Evolutionary conservation across 2,113 vertebrate species (phyloP), one percentile per base, ranked within the genome.

Genomic region (Alces alces): DNA sequence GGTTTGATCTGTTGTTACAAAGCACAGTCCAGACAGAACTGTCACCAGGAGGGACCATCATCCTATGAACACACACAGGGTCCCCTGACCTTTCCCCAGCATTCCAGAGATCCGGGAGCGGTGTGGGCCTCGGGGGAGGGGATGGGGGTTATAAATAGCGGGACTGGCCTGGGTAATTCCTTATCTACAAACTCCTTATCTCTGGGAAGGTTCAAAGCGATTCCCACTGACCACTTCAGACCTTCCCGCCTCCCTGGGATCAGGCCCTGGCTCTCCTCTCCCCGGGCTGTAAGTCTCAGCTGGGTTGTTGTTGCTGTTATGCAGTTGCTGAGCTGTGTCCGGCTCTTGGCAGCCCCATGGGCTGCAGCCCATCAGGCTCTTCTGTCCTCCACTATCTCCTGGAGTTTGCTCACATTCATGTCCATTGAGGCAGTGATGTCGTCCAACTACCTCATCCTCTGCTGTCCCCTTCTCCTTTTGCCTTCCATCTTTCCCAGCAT

Each of bases 31-130:
- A 97, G 92, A 91, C 88, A 95, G 76, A 66, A 33, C 19, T 92
- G 92, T 89, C 87, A 93, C 94, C 70, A 82, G 83, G 54, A 60
- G 60, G 28, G 52, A 97, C 57, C 95, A 58, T 80, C 73, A 55
- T 57, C 76, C 86, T 58, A 10, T 61, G 89, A 95, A 83, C 36
- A 93, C 78, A 78, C 21, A 52, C 86, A 45, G 2, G 60, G 36
- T 43, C 79, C 86, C 45, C 25, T 96, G 94, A 93, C 92, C 61
- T 84, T 61, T 89, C 86, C 73, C 89, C 92, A 61, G 87, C 93
- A 97, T 97, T 97, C 92, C 97, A 96, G 95, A 98, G 95, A 96
- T 92, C 89, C 1, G n/a, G 73, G 39, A 47, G 61, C 33, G 70
- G 39, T 6, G 4, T 55, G 57, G 92, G 83, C 52, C 33, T 47